These are phyloP conservation scores for Rhabdophis nuchalis DNA, from an alignment of 2,797 vertebrate species.

Conservation along the genomic window DNA sequence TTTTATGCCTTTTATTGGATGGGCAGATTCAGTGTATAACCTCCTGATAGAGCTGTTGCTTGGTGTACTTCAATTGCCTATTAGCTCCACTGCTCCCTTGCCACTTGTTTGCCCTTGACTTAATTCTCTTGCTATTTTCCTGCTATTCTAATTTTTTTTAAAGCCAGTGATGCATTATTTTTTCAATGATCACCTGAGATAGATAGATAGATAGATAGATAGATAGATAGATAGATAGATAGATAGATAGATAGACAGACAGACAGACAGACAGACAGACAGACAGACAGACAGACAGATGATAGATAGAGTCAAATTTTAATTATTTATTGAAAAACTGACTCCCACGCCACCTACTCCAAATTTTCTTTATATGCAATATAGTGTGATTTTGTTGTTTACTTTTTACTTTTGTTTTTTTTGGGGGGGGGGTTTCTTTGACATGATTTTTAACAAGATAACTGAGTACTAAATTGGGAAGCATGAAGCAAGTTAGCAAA, in stretches of 20 bases:
- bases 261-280: too few species aligned
- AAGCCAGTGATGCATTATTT: background rate
- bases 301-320: background rate
- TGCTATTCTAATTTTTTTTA: background rate
- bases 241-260: too few species aligned
- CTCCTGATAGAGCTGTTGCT: background rate
- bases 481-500: background rate
- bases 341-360: fast-evolving
- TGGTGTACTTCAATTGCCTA: background rate
- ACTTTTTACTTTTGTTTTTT: background rate
- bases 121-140: background rate
- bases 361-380: background rate
- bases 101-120: background rate
- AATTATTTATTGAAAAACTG: background rate
- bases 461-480: background rate
- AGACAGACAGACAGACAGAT: too few species aligned
- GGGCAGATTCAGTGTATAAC: background rate
- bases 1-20: background rate
- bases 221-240: too few species aligned
- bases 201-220: too few species aligned
- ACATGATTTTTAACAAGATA: background rate
- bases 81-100: background rate
- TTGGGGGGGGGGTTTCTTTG: background rate
- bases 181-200: background rate
- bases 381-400: background rate